Evolutionary conservation across 1,140 invertebrate genomes (phyloP), one percentile per base, ranked within the genome.

Genomic region (Megalonaias nervosa): DNA sequence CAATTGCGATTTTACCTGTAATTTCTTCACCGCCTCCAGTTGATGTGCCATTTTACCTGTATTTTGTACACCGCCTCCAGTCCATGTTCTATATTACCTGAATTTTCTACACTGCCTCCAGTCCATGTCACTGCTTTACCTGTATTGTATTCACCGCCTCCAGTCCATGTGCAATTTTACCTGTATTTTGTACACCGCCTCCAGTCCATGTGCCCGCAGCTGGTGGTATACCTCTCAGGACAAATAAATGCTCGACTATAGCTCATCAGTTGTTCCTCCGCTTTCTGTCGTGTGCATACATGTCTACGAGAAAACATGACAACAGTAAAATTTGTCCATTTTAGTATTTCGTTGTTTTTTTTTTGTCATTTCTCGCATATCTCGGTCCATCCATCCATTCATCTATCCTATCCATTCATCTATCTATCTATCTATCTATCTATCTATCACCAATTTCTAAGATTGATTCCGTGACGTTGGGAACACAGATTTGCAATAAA

Each of bases 171-270:
- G 55, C 55, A 19, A 70, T 17, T n/a, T 60, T 62, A 78, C 77
- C 77, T 79, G 67, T 79, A 79, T 55, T 74, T 79, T 14, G 71
- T 79, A 61, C 77, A 79, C 19, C 77, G 31, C 21, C 77, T 72
- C 77, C 77, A 79, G 61, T 79, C 77, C 14, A 79, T 61, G 61
- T 79, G 77, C 14, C 71, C 77, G 31, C 77, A 79, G 6, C 67
- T 62, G 12, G 77, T 79, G 2, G 77, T 79, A 55, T 74, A 79
- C 31, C 77, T 61, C 48, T 79, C 77, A 12, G 71, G 77, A 38
- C 77, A 79, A 1, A 79, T 62, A 60, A 79, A 79, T n/a, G 77
- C 77, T 31, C 67, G 67, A 68, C 76, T 67, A 56, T 67, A 72
- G n/a, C 74, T 67, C 70, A 56, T 71, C 57, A 56, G 38, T n/a